Conservation (phyloP, 2,113 vertebrate species). For the Rhabdornis inornatus region DNA sequence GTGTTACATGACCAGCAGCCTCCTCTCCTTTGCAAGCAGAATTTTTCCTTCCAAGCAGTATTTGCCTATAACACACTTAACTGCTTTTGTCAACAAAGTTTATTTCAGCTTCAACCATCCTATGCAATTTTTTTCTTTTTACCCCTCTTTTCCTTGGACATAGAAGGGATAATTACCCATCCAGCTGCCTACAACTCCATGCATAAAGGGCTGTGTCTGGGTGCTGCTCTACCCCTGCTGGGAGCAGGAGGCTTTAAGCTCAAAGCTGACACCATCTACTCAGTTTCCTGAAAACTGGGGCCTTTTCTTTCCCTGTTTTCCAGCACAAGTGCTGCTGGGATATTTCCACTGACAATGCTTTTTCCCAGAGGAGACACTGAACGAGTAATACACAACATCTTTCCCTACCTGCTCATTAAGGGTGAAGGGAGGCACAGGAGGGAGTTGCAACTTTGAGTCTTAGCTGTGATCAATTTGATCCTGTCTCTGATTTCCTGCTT, state of each 20-base stretch:
- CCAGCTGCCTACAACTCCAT: not conserved
- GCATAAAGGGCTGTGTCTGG: not conserved
- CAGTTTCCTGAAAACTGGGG: not conserved
- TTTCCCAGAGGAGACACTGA: not conserved
- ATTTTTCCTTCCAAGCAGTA: not conserved
- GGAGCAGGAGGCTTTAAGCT: not conserved
- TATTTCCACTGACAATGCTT: not conserved
- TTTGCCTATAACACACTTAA: not conserved
- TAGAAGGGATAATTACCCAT: not conserved
- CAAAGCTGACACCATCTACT: not conserved
- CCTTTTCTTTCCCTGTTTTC: not conserved
- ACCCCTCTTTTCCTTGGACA: not conserved
- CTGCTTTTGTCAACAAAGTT: not conserved
- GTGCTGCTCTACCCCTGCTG: not conserved
- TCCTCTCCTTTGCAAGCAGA: not conserved
- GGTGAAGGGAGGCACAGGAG: not conserved
- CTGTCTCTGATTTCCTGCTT: not conserved
- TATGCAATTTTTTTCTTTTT: not conserved
- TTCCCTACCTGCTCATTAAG: constrained; percentile 1
- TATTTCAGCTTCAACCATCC: not conserved
- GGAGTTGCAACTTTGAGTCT: not conserved
- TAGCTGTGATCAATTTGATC: not conserved
- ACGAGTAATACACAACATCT: not conserved
- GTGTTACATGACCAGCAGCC: not conserved
- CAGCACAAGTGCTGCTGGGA: not conserved